Percentiles rank a stretch among this genome's conserved stretches.
These are phyloP conservation scores for Odontomyia ornata DNA, from an alignment of 2,888 invertebrate genomes.

Conservation along the genomic window DNA sequence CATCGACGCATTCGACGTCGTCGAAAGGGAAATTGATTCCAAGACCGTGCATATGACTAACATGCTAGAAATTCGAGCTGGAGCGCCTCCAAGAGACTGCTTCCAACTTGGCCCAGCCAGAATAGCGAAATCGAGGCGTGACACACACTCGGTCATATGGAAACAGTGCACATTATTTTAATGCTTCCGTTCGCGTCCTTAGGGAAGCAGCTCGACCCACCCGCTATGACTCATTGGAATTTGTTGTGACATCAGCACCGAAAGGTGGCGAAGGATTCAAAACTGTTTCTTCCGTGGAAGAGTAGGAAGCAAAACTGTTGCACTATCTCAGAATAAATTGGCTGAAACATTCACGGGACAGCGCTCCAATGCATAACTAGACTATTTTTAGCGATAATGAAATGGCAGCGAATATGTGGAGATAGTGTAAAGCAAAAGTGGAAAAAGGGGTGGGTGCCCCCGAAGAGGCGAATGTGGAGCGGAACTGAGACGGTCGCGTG, in stretches of 20 bases:
- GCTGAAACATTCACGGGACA: neutral
- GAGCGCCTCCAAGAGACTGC: neutral
- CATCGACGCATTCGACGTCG: no score
- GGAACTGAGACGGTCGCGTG: conserved; percentile 7
- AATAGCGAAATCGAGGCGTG: conserved; percentile 17
- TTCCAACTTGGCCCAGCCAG: neutral
- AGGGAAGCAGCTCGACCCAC: neutral
- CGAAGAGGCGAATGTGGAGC: neutral
- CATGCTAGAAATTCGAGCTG: neutral
- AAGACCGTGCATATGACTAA: neutral
- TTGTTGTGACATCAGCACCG: neutral
- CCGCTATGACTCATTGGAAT: conserved; percentile 14
- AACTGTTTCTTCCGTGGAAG: neutral
- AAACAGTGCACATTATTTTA: neutral
- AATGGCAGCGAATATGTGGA: neutral
- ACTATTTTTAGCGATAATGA: conserved; percentile 17
- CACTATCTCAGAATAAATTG: neutral
- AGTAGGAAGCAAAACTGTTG: neutral
- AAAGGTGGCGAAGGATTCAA: neutral
- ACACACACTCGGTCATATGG: neutral
- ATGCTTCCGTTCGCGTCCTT: neutral
- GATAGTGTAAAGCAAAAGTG: neutral
- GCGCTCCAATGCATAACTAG: neutral
- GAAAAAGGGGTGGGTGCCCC: neutral
- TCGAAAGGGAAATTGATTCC: conserved; percentile 36